phyloP scores from a whole-genome alignment of 2,888 invertebrate species.

The Sinelater perroti region DNA sequence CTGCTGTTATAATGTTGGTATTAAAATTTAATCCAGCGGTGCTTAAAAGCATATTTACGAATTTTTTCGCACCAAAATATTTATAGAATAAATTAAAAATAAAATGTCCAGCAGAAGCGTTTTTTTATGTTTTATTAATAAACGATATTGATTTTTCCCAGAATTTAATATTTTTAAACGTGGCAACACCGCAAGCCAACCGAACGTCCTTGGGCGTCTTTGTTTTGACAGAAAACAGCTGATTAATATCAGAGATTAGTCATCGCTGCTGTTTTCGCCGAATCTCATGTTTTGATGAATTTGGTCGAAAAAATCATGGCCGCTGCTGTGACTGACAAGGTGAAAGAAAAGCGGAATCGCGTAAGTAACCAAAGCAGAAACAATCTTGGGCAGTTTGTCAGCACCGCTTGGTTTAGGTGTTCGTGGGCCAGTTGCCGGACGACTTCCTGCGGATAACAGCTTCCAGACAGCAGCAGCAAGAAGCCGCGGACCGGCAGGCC shows the following conservation, averaged over 20 bases:
- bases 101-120: no score
- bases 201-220: no score
- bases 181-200: no score
- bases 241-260: constrained; percentile 14
- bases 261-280: not conserved
- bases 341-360: constrained; percentile 56
- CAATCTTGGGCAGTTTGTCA: not conserved
- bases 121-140: no score
- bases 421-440: constrained; percentile 80
- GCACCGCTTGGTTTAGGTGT: no score
- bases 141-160: no score
- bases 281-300: constrained; percentile 17
- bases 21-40: no score
- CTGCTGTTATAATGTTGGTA: no score
- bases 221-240: constrained; percentile 31
- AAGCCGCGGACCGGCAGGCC: constrained; percentile 81
- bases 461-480: constrained; percentile 70
- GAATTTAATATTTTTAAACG: no score
- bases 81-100: no score
- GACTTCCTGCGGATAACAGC: constrained; percentile 75
- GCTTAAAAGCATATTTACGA: no score
- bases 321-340: constrained; percentile 56
- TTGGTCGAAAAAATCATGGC: constrained; percentile 52
- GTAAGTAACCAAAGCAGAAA: constrained; percentile 44
- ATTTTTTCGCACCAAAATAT: no score